A percentile compares a stretch with the other conserved stretches of the same genome.
Evolutionary conservation across 2,797 vertebrate genomes (phyloP).

Genomic region (Heteromormyrus szaboi): DNA sequence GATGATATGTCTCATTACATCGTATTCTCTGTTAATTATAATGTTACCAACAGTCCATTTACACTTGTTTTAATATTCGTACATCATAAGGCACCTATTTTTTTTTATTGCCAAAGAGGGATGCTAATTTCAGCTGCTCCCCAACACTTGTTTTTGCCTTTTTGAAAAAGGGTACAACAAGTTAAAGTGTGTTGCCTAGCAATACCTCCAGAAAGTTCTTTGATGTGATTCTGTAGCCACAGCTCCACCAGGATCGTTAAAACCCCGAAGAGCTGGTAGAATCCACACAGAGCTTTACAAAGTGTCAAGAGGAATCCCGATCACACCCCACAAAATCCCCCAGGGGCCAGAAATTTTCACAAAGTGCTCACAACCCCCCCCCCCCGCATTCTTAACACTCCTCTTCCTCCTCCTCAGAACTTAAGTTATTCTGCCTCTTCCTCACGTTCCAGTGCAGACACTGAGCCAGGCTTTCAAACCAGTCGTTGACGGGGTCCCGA

Average conservation of each 20-base stretch:
- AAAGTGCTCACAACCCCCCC: not conserved
- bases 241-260: not conserved
- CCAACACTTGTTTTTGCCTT: not conserved
- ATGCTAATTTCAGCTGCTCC: not conserved
- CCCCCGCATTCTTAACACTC: not conserved
- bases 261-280: slow-evolving; percentile 21
- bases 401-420: slow-evolving; percentile 67
- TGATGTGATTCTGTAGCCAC: not conserved
- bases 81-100: slow-evolving; percentile 22
- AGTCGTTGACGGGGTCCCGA: slow-evolving; percentile 74
- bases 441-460: slow-evolving; percentile 76
- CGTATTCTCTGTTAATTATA: not conserved
- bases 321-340: not conserved
- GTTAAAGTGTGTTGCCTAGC: not conserved
- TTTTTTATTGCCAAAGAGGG: slow-evolving; percentile 9
- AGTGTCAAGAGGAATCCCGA: slow-evolving; percentile 37
- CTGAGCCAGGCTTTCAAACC: slow-evolving; percentile 74
- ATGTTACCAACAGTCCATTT: not conserved
- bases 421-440: slow-evolving; percentile 73
- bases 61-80: not conserved
- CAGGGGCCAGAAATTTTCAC: not conserved
- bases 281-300: slow-evolving; percentile 24
- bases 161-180: not conserved
- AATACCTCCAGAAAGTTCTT: not conserved
- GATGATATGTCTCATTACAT: not conserved